phyloP scores from a whole-genome alignment of 2,113 vertebrate genomes.

The Naja naja region DNA sequence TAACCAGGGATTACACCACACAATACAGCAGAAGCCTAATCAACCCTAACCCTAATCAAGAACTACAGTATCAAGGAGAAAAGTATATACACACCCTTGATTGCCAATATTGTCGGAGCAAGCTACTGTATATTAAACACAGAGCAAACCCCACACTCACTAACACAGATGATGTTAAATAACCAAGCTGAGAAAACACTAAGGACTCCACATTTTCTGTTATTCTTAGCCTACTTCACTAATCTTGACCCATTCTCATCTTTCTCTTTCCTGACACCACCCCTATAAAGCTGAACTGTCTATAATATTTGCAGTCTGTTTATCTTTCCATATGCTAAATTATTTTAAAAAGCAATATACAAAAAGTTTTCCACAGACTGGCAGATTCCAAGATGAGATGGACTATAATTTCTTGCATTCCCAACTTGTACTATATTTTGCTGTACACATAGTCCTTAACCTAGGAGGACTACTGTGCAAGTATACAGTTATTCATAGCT shows the following conservation, averaged over 20 bases:
- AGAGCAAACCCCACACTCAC: neutral
- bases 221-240: neutral
- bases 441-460: neutral
- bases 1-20: neutral
- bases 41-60: neutral
- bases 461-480: neutral
- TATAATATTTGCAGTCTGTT: neutral
- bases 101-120: neutral
- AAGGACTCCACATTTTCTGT: neutral
- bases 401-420: neutral
- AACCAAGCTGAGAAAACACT: neutral
- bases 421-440: neutral
- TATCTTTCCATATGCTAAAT: neutral
- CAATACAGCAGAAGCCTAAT: neutral
- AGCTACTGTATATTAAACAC: neutral
- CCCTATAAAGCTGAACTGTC: neutral
- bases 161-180: neutral
- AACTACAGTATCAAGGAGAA: neutral
- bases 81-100: neutral
- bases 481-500: neutral
- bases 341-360: neutral
- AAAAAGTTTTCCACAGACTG: neutral
- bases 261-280: neutral
- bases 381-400: neutral
- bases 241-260: neutral